Conservation (phyloP, 2,113 vertebrate genomes). For the Crotalus helleri region DNA sequence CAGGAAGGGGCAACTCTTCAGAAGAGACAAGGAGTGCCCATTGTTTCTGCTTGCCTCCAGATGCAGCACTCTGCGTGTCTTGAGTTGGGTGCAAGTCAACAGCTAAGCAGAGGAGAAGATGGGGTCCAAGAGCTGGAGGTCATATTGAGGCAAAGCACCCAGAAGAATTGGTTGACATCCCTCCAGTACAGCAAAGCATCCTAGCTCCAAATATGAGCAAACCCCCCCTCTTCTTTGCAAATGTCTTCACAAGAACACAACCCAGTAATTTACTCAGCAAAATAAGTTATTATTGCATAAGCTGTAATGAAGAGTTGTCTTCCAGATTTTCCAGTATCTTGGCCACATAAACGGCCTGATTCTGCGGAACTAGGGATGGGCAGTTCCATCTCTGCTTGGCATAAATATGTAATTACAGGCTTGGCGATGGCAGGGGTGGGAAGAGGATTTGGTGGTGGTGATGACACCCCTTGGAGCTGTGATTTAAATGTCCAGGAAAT, state of each 20-base stretch:
- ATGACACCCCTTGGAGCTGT: constrained; percentile 28
- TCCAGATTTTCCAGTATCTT: background rate
- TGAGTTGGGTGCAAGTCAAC: background rate
- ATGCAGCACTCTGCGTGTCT: fast-evolving
- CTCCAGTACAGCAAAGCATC: background rate
- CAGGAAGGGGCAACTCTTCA: background rate
- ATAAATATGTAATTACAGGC: constrained; percentile 15
- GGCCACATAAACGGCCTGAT: background rate
- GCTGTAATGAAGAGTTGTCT: background rate
- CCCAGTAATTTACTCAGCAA: background rate
- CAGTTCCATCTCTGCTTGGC: background rate
- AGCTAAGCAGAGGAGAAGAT: background rate
- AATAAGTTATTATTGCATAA: background rate
- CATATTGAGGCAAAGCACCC: background rate
- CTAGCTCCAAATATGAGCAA: background rate
- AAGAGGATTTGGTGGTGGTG: background rate
- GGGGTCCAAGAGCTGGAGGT: too few relatives aligned
- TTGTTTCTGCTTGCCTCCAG: background rate
- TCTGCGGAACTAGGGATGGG: background rate
- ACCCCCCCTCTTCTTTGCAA: background rate
- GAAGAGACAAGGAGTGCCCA: too few relatives aligned
- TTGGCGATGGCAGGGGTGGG: background rate
- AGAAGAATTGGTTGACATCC: background rate
- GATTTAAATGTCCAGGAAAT: constrained; percentile 15
- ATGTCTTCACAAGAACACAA: background rate